Evolutionary conservation across 92 coral and sea anemone species (phyloP).

Genomic region (Umimayanthus chanpuru): DNA sequence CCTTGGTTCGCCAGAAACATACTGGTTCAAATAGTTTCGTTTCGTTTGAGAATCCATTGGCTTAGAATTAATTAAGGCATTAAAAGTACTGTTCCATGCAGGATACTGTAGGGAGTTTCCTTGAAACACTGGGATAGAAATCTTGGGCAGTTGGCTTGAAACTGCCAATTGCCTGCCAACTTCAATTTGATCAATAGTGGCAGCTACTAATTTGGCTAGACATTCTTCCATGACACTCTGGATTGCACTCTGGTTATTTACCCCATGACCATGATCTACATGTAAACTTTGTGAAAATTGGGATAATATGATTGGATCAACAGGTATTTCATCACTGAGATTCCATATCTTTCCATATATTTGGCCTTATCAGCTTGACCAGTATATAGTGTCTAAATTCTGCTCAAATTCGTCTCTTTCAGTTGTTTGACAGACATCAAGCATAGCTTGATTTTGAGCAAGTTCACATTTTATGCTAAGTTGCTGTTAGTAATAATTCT

Average conservation of each 20-base stretch:
- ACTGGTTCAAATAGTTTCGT: conserved; percentile 35
- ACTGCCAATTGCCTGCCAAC: conserved; percentile 16
- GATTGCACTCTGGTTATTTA: neutral
- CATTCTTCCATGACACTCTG: conserved; percentile 4
- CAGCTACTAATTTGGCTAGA: conserved; percentile 35
- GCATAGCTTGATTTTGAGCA: conserved; percentile 41
- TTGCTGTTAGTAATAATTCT: neutral
- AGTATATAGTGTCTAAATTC: conserved; percentile 6
- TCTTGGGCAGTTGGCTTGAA: conserved; percentile 19
- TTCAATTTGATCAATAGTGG: conserved; percentile 33
- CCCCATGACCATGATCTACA: conserved; percentile 7
- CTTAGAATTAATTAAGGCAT: conserved; percentile 37
- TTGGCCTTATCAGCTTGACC: conserved; percentile 12
- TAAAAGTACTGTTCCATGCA: conserved; percentile 54
- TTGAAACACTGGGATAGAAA: conserved; percentile 53
- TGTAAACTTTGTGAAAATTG: conserved; percentile 26
- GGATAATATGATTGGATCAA: conserved; percentile 20
- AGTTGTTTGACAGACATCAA: conserved; percentile 22
- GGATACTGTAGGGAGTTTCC: conserved; percentile 68
- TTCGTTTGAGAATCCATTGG: conserved; percentile 47
- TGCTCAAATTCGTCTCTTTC: conserved; percentile 27
- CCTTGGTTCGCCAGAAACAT: conserved; percentile 43
- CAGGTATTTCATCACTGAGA: conserved; percentile 12
- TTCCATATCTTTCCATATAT: conserved; percentile 17
- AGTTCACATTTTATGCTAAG: conserved; percentile 31